A percentile compares a stretch with the other conserved stretches of the same genome.
Conservation (phyloP, 2,888 invertebrate genomes). For the Sclerodermus sp. region DNA sequence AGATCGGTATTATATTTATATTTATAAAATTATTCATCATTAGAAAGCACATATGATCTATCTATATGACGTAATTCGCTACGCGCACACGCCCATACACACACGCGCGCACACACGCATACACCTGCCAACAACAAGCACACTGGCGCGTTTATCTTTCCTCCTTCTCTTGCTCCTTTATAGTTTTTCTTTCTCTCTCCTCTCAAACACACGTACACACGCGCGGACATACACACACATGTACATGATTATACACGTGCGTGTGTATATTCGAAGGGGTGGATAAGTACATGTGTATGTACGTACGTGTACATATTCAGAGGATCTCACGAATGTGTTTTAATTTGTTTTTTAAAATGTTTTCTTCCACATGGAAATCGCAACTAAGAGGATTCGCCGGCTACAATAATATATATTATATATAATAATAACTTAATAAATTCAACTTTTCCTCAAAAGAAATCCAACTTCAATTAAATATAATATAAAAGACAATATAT, state of each 20-base stretch:
- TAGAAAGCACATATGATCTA: slow-evolving; percentile 56
- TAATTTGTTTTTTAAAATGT: slow-evolving; percentile 32
- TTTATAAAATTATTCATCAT: slow-evolving; percentile 57
- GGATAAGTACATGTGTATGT: slow-evolving; percentile 21
- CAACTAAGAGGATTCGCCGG: slow-evolving; percentile 7
- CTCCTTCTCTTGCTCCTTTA: slow-evolving; percentile 1
- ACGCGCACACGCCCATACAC: slow-evolving; percentile 39
- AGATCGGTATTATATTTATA: slow-evolving; percentile 52
- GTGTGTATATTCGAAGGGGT: slow-evolving; percentile 14
- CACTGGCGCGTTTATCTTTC: slow-evolving; percentile 9
- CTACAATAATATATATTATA: slow-evolving; percentile 21
- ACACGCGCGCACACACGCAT: slow-evolving; percentile 14
- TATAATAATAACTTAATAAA: slow-evolving; percentile 6
- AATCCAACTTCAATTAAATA: too few species aligned
- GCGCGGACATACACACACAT: slow-evolving; percentile 24
- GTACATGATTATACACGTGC: slow-evolving; percentile 14
- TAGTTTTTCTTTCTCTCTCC: background rate
- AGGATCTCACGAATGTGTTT: slow-evolving; percentile 43
- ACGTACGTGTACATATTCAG: slow-evolving; percentile 44
- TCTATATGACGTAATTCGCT: slow-evolving; percentile 53
- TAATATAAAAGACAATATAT: too few species aligned
- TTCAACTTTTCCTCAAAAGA: too few species aligned
- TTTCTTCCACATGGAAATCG: slow-evolving; percentile 4
- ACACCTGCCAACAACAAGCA: slow-evolving; percentile 15
- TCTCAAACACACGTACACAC: slow-evolving; percentile 11